phyloP scores from a whole-genome alignment of 2,113 vertebrate species.

The Oreocharis arfaki region DNA sequence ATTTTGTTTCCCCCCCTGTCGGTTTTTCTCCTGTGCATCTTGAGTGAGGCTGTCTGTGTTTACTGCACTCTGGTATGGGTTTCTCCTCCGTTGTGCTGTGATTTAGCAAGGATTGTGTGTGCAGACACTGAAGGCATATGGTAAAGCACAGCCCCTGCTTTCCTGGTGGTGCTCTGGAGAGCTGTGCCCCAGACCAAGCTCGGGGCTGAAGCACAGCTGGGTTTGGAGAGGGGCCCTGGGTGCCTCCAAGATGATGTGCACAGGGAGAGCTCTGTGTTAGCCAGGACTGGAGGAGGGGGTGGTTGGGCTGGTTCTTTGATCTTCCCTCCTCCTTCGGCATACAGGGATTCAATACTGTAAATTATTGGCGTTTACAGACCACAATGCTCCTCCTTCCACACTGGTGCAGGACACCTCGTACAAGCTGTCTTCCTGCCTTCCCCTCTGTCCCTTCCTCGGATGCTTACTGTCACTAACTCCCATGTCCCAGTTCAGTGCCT shows the following conservation, averaged over 20 bases:
- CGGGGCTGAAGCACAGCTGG: not conserved
- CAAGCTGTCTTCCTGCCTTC: not conserved
- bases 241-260: not conserved
- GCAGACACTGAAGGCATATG: fast-evolving
- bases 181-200: not conserved
- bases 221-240: not conserved
- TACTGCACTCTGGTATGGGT: not conserved
- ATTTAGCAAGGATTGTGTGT: not conserved
- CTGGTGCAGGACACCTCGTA: not conserved
- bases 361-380: not conserved
- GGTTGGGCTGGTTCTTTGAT: not conserved
- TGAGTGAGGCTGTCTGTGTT: not conserved
- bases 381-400: not conserved
- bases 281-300: not conserved
- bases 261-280: not conserved
- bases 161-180: not conserved
- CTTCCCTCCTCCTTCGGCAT: not conserved
- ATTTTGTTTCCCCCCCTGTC: not conserved
- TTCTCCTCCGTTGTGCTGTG: fast-evolving
- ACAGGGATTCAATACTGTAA: not conserved
- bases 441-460: not conserved
- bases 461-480: not conserved
- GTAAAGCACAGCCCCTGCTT: fast-evolving
- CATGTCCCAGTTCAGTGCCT: not conserved
- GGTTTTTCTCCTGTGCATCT: not conserved